Percentiles rank a stretch among this genome's conserved stretches.
Evolutionary conservation across 2,888 invertebrate genomes (phyloP).

Genomic region (Tiliacea aurago): DNA sequence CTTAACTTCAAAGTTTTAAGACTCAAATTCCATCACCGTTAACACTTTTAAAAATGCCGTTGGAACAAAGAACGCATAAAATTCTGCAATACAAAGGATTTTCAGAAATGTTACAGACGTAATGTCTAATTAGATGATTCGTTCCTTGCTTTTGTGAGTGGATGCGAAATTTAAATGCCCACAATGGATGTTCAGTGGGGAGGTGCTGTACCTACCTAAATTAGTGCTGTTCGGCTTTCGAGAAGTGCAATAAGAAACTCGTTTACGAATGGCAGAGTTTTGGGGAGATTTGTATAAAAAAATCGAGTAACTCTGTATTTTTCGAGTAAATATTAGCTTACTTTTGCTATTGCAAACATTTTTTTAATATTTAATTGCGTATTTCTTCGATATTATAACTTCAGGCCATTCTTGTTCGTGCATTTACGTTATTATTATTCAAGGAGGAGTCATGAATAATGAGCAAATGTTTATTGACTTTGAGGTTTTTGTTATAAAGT

Average conservation of each 20-base stretch:
- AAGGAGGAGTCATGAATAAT: constrained; percentile 22
- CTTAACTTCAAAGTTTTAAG: constrained; percentile 67
- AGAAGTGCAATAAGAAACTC: constrained; percentile 19
- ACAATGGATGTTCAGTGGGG: constrained; percentile 45
- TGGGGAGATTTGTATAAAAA: background rate
- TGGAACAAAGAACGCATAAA: constrained; percentile 87
- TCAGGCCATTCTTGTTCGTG: background rate
- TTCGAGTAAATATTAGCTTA: background rate
- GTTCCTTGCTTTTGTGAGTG: constrained; percentile 74
- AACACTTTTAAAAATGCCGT: constrained; percentile 77
- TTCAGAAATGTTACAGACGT: constrained; percentile 87
- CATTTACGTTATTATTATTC: constrained; percentile 21
- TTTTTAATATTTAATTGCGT: constrained; percentile 1
- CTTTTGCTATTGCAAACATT: background rate
- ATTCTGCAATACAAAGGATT: constrained; percentile 88
- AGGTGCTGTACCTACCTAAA: constrained; percentile 36
- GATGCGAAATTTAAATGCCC: constrained; percentile 59
- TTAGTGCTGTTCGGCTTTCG: constrained; percentile 32
- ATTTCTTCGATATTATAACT: constrained; percentile 1
- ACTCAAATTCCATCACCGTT: constrained; percentile 64
- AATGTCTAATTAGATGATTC: constrained; percentile 88
- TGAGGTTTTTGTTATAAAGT: constrained; percentile 5
- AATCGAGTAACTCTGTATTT: background rate
- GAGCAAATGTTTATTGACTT: constrained; percentile 30
- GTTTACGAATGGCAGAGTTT: background rate